Conservation (phyloP, 2,797 vertebrate species). For the Danionella dracula region DNA sequence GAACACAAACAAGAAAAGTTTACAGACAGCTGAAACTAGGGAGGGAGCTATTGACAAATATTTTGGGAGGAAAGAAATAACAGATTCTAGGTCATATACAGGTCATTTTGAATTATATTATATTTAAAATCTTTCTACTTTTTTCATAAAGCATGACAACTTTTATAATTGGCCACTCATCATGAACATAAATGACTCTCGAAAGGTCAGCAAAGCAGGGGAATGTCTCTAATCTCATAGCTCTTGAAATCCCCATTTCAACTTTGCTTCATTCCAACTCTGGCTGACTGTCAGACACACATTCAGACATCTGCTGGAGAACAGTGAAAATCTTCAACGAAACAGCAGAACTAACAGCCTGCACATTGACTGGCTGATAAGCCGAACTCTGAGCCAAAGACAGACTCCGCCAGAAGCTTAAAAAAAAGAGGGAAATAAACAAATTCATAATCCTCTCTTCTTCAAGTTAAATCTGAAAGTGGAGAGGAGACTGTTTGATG, state of each 20-base stretch:
- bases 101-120: too few species aligned
- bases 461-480: conserved; percentile 51
- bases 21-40: too few species aligned
- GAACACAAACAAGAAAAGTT: too few species aligned
- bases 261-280: conserved; percentile 9
- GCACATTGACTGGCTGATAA: conserved; percentile 48
- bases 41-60: too few species aligned
- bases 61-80: too few species aligned
- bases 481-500: conserved; percentile 42
- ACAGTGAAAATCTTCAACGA: conserved; percentile 44
- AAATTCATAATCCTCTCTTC: conserved; percentile 49
- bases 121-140: too few species aligned
- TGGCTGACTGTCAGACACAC: conserved; percentile 25
- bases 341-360: conserved; percentile 43
- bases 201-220: conserved; percentile 28
- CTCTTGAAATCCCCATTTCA: conserved; percentile 31
- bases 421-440: conserved; percentile 41
- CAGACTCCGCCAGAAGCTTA: conserved; percentile 7
- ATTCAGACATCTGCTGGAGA: conserved; percentile 27
- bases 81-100: too few species aligned
- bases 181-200: conserved; percentile 5
- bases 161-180: not conserved
- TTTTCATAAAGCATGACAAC: too few species aligned
- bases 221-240: conserved; percentile 26
- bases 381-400: conserved; percentile 40